phyloP scores from a whole-genome alignment of 2,797 vertebrate genomes.

The Erithacus rubecula region DNA sequence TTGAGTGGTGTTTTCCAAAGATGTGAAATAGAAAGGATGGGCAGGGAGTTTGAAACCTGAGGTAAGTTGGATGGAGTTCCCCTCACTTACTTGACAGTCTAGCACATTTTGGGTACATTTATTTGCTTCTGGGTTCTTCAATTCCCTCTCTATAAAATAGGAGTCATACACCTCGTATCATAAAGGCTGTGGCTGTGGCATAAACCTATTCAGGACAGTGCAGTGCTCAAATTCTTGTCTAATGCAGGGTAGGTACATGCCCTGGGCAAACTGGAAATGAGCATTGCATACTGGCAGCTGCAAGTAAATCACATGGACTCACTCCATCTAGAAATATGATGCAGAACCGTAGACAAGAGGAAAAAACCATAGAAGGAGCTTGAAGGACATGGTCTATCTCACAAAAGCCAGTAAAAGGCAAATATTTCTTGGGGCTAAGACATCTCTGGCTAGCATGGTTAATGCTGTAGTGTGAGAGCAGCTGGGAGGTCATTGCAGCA shows the following conservation, averaged over 20 bases:
- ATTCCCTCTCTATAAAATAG: not conserved
- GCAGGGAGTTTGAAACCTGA: not conserved
- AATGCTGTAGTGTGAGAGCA: not conserved
- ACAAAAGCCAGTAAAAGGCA: not conserved
- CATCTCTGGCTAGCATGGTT: not conserved
- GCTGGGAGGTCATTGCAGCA: not conserved
- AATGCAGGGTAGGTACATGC: not conserved
- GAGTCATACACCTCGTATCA: not conserved
- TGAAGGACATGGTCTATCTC: not conserved
- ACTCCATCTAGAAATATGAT: not conserved
- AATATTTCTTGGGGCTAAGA: not conserved
- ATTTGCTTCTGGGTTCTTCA: not conserved
- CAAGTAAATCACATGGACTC: not conserved
- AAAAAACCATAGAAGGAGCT: not conserved
- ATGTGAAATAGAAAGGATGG: not conserved
- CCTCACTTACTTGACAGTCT: not conserved
- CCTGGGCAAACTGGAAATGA: not conserved
- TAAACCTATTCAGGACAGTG: not conserved
- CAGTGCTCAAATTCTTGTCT: not conserved
- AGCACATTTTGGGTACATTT: not conserved
- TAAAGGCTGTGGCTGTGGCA: not conserved
- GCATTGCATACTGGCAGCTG: not conserved
- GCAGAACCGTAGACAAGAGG: not conserved
- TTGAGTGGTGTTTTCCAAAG: not conserved
- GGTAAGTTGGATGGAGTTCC: not conserved